Evolutionary conservation across 2,797 vertebrate genomes (phyloP), one percentile per base, ranked within the genome.

Genomic region (Discoglossus pictus): DNA sequence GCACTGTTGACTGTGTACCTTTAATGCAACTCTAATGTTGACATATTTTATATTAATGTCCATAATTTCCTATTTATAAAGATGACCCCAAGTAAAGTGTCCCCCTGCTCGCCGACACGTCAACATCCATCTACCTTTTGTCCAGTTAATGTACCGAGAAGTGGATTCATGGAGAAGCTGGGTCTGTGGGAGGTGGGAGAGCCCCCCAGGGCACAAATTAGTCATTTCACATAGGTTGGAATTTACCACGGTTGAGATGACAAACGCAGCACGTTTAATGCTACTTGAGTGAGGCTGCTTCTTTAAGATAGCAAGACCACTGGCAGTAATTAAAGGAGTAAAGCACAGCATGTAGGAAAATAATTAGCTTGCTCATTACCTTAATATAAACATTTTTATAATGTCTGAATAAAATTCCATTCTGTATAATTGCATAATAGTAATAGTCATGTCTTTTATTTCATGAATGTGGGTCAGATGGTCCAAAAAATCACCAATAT

Each of bases 281-380:
- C 25, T 20, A 34, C n/a, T 11, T 5, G 18, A 38, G 25, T 13
- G 21, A 31, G 17, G 24, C 39, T 44, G 62, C 44, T 11, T 27
- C 42, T 59, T 58, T 59, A 40, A 48, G 54, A 65, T 5, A 17
- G 23, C 39, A 35, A 34, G 36, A 17, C 39, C 50, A 54, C 12
- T 6, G 12, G 50, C 24, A 16, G 38, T 68, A 68, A 68, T 61
- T 52, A 39, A 23, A 46, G 65, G 39, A 18, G 53, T 38, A 68
- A 60, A 13, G 23, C 47, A 8, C 65, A 61, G 66, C 58, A 43
- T 60, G 47, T 15, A 11, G 20, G 31, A 42, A 13, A 25, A 61
- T 61, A 69, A 69, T 69, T 61, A 68, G 48, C 31, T 61, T 47
- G 17, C 44, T 61, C 61, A 38, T 16, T 47, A 47, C 40, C 24